Evolutionary conservation across 1,140 invertebrate species (phyloP).

Genomic region (Eubasilissa regina): DNA sequence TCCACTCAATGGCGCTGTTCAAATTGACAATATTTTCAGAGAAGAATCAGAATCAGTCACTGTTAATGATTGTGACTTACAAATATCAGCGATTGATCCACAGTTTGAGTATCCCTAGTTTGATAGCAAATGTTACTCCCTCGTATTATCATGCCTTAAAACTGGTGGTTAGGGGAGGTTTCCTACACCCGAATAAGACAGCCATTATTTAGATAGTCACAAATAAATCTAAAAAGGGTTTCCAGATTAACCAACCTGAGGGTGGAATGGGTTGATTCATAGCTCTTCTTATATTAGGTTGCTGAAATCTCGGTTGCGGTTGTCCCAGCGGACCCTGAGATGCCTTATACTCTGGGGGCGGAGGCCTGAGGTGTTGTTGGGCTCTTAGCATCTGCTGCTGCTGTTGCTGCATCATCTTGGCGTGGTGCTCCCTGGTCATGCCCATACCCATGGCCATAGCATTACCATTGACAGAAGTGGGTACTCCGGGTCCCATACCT

Average conservation of each 20-base stretch:
- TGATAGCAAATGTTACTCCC: no score
- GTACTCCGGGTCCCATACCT: constrained; percentile 55
- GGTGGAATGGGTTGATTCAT: constrained; percentile 80
- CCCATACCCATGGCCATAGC: constrained; percentile 62
- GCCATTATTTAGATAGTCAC: no score
- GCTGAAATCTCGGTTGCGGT: constrained; percentile 72
- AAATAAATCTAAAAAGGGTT: no score
- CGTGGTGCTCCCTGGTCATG: constrained; percentile 75
- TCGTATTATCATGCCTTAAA: no score
- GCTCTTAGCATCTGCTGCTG: constrained; percentile 62
- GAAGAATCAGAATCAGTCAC: no score
- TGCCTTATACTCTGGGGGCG: constrained; percentile 84
- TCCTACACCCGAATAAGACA: no score
- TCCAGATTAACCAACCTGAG: constrained; percentile 68
- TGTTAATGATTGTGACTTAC: no score
- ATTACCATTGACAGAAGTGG: constrained; percentile 55
- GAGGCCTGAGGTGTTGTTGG: constrained; percentile 75
- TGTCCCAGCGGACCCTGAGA: constrained; percentile 73
- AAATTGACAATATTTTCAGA: no score
- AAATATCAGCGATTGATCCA: no score
- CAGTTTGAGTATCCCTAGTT: no score
- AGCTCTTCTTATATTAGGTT: constrained; percentile 73
- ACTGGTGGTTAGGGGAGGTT: no score
- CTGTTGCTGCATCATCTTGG: constrained; percentile 75
- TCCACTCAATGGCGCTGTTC: no score